A percentile compares a stretch with the other conserved stretches of the same genome.
Conservation (phyloP, 2,888 invertebrate genomes). For the Tinea semifulvella region DNA sequence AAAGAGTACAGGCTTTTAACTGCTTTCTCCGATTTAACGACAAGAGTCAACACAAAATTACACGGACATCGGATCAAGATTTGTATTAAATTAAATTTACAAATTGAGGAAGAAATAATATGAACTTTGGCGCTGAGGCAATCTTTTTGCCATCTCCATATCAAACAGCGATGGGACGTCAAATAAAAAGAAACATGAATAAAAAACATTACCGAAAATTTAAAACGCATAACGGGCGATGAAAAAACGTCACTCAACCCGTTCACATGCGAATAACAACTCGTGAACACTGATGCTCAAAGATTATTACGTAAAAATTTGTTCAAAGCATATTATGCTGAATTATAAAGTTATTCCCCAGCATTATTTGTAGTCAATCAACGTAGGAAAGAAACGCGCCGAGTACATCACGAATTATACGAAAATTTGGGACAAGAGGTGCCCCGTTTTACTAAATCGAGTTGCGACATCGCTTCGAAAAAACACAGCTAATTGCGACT, state of each 20-base stretch:
- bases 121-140: slow-evolving; percentile 2
- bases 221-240: slow-evolving; percentile 29
- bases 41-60: slow-evolving; percentile 9
- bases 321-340: slow-evolving; percentile 21
- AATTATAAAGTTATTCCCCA: slow-evolving; percentile 17
- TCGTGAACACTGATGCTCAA: slow-evolving; percentile 35
- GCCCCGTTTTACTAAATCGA: slow-evolving; percentile 47
- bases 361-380: slow-evolving; percentile 14
- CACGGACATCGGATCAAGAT: slow-evolving; percentile 3
- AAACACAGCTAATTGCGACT: slow-evolving; percentile 58
- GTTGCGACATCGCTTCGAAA: slow-evolving; percentile 40
- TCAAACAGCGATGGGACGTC: slow-evolving; percentile 10
- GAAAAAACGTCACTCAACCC: slow-evolving; percentile 46
- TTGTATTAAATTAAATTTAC: slow-evolving; percentile 10
- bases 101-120: slow-evolving; percentile 2
- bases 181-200: slow-evolving; percentile 1
- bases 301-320: slow-evolving; percentile 20
- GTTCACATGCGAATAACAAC: slow-evolving; percentile 47
- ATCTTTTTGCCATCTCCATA: slow-evolving; percentile 1
- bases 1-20: neutral
- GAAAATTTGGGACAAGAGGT: slow-evolving; percentile 46
- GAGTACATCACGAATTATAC: slow-evolving; percentile 44
- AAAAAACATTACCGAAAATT: slow-evolving; percentile 11
- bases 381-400: slow-evolving; percentile 13
- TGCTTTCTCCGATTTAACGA: slow-evolving; percentile 5